Base-by-base conservation (phyloP, 1,140 invertebrate genomes). In the Meloidogyne floridensis region DNA sequence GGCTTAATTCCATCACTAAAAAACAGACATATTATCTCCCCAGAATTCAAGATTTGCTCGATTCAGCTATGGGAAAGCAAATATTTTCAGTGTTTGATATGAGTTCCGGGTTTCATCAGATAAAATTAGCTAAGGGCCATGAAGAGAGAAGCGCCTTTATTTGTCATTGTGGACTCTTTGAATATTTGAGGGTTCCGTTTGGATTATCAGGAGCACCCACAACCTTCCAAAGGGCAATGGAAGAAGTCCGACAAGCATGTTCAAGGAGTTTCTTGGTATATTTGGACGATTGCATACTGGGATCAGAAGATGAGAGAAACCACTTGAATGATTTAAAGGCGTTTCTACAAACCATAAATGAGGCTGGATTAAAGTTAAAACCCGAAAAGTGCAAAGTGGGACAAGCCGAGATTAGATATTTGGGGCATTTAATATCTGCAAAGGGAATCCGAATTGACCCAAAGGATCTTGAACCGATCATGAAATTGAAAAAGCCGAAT, bases 281-380 rank as follows among this genome's bases (percentile, higher is more conserved):
- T n/a, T 65, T 82, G 8, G 81, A 82, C 54, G 81, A 82, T 42
- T 32, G 59, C 20, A 18, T 82, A 3, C 4, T 82, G 3, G 70
- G 54, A n/a, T 18, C 15, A 0, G 11, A 10, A 7, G 65, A 65
- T 10, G 77, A 82, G 10, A 43, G 42, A 6, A 15, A 42, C 8
- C 77, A 81, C 20, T 32, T 82, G 15, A n/a, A 10, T 2, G 79
- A 81, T 51, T 47, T 82, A 3, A 47, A 82, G 10, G 9, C 3
- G 0, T 73, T 82, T 13, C 7, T 82, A 0, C 11, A 72, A 43
- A 43, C 51, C 0, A 18, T 82, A 10, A 47, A 53, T 0, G 69
- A 43, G 2, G 32, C 20, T 2, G 80, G 80, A 0, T 18, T 82
- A 7, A 78, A 80, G 43, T n/a, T 82, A 15, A 53, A 51, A 59